These are phyloP conservation scores for Prorops nasuta DNA, from an alignment of 1,140 invertebrate genomes.

Conservation along the genomic window DNA sequence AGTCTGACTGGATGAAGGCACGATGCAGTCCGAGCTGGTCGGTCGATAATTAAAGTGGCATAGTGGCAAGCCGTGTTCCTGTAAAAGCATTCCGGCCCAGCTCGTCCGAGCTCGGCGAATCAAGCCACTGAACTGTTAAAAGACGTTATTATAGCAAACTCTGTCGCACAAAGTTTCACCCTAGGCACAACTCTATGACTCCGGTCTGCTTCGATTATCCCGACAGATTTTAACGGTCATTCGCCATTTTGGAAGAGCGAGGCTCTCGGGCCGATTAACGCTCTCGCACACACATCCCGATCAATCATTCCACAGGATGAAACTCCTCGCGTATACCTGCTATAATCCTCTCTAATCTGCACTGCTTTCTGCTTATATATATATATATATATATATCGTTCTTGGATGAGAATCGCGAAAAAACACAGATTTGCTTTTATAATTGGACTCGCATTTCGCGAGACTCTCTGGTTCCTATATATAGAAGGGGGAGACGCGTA, in stretches of 20 bases:
- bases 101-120: slow-evolving; percentile 10
- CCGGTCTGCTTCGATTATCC: background rate
- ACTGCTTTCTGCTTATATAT: too few species aligned
- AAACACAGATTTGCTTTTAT: too few species aligned
- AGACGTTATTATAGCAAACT: slow-evolving; percentile 14
- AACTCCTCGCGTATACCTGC: background rate
- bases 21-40: too few species aligned
- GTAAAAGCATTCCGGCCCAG: slow-evolving; percentile 21
- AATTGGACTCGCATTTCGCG: too few species aligned
- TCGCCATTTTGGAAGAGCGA: slow-evolving; percentile 12
- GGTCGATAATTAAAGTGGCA: slow-evolving; percentile 24
- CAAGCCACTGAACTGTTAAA: slow-evolving; percentile 15
- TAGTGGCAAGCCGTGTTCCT: slow-evolving; percentile 19
- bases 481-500: too few species aligned
- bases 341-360: too few species aligned
- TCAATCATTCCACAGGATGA: slow-evolving; percentile 9
- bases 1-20: too few species aligned
- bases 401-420: too few species aligned
- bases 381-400: too few species aligned
- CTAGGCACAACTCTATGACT: too few species aligned
- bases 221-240: slow-evolving; percentile 1
- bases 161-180: background rate
- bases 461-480: too few species aligned
- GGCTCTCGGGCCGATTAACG: slow-evolving; percentile 8
- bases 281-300: slow-evolving; percentile 7